Evolutionary conservation across 2,113 vertebrate species (phyloP), one percentile per base, ranked within the genome.

Genomic region (Phrynocephalus versicolor): DNA sequence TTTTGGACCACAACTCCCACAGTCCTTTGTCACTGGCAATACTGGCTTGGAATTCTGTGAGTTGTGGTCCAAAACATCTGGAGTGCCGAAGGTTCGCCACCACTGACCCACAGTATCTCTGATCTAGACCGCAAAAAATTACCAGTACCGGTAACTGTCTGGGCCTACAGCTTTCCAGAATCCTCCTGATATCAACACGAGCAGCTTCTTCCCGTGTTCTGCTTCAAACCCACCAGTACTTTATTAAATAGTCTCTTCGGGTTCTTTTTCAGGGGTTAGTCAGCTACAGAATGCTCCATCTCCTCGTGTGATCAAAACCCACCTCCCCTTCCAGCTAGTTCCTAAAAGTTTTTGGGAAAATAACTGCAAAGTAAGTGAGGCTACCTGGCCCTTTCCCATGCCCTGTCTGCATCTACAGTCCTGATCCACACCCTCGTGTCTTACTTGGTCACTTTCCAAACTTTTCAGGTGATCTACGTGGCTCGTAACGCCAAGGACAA

Each of bases 401-500:
- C 30, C 3, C n/a, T n/a, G 16, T 25, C n/a, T 23, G 6, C 19
- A n/a, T 19, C 41, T 14, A 21, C 33, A 57, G 8, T 70, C 35
- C 12, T 84, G 51, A 12, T 55, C 30, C 45, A 30, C 3, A 4
- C 15, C 41, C 23, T 30, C 21, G 4, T 39, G 19, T 64, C 14
- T 67, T 6, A 78, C 9, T 51, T 4, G 27, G 39, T 85, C 8
- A 45, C 23, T 80, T 80, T 51, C 74, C 41, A 9, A 21, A 41
- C 41, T 33, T 71, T 74, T 2, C 58, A 97, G 97, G 91, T 97
- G 12, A 92, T 97, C 77, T 97, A 97, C 23, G 88, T 97, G 73
- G 96, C 95, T 57, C 97, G 96, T 67, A 97, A 97, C 51, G 95
- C 96, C 15, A 97, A 97, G 86, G 97, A 97, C 89, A 95, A 79